Evolutionary conservation across 1,140 invertebrate species (phyloP).

Genomic region (Agrilus planipennis): DNA sequence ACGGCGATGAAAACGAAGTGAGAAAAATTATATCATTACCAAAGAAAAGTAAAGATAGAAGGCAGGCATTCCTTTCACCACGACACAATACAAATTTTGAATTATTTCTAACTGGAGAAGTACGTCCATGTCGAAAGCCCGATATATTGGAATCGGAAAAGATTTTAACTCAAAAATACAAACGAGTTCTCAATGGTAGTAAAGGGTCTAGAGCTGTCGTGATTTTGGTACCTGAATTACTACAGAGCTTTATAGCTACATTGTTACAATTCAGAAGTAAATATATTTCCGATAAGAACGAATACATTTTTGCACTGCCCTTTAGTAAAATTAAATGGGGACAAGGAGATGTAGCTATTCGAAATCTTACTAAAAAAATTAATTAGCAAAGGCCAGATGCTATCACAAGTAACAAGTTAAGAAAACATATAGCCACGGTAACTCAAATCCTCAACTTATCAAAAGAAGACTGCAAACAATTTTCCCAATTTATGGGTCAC

Average conservation of each 20-base stretch:
- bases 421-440: constrained; percentile 3
- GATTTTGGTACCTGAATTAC: constrained; percentile 1
- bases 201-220: constrained; percentile 3
- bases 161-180: constrained; percentile 4
- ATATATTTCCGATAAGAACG: constrained; percentile 1
- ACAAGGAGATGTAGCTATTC: constrained; percentile 2
- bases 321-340: constrained; percentile 7
- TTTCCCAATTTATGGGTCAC: constrained; percentile 3
- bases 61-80: not conserved
- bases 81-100: not conserved
- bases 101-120: not conserved
- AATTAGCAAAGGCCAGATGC: not conserved
- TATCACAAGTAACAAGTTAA: constrained; percentile 4
- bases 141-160: constrained; percentile 3
- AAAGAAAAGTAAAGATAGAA: not conserved
- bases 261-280: constrained; percentile 3
- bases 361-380: not conserved
- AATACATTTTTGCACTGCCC: constrained; percentile 3
- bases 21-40: not conserved
- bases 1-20: not conserved
- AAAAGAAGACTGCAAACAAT: constrained; percentile 1
- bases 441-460: constrained; percentile 2
- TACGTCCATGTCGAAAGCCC: constrained; percentile 1
- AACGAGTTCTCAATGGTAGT: constrained; percentile 4
- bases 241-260: constrained; percentile 1